Evolutionary conservation across 2,888 invertebrate species (phyloP).

Genomic region (Sinohyriopsis cumingii): DNA sequence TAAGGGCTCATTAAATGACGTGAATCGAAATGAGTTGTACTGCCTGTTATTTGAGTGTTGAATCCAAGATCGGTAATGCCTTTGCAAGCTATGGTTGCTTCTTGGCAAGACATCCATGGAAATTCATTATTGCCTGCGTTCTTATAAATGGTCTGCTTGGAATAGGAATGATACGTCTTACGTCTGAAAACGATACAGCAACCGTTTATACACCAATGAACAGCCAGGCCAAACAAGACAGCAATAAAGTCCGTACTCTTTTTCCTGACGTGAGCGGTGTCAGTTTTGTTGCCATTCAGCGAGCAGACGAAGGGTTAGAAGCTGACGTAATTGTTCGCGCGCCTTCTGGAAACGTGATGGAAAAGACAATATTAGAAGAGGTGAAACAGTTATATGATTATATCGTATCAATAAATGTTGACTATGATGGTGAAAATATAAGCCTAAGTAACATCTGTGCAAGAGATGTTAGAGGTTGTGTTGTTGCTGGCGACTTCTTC

Average conservation of each 20-base stretch:
- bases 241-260: slow-evolving; percentile 18
- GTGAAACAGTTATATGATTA: slow-evolving; percentile 10
- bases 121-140: slow-evolving; percentile 1
- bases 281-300: slow-evolving; percentile 27
- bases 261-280: slow-evolving; percentile 38
- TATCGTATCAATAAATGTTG: slow-evolving; percentile 2
- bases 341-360: slow-evolving; percentile 17
- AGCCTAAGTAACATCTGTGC: slow-evolving; percentile 22
- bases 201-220: slow-evolving; percentile 21
- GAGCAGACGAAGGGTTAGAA: slow-evolving; percentile 14
- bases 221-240: slow-evolving; percentile 44
- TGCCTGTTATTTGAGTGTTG: slow-evolving; percentile 6
- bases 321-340: slow-evolving; percentile 31
- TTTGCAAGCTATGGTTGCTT: slow-evolving; percentile 21
- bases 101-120: slow-evolving; percentile 18
- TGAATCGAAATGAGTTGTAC: neutral
- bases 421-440: slow-evolving; percentile 6
- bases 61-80: slow-evolving; percentile 8
- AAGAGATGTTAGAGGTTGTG: slow-evolving; percentile 13
- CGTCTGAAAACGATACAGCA: slow-evolving; percentile 15
- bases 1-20: neutral
- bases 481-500: slow-evolving; percentile 18
- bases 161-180: slow-evolving; percentile 11
- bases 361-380: slow-evolving; percentile 15
- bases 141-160: slow-evolving; percentile 11